Conservation (phyloP, 2,888 invertebrate species). For the Coronaproctus castanopsis region DNA sequence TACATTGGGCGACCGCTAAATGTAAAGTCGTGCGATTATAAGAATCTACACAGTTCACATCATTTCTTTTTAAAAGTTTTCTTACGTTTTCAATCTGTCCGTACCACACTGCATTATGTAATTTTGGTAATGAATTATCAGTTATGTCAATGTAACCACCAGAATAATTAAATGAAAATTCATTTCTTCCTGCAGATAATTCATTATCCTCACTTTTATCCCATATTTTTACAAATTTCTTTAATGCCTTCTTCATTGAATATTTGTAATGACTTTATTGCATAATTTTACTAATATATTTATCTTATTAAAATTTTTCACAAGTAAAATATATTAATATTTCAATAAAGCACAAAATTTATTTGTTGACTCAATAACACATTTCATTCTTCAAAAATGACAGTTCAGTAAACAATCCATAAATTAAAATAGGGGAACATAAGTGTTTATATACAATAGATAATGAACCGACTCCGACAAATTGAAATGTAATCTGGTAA, state of each 20-base stretch:
- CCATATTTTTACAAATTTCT: background rate
- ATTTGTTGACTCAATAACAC: too few relatives aligned
- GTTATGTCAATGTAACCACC: background rate
- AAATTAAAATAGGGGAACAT: too few relatives aligned
- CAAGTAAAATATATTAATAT: too few relatives aligned
- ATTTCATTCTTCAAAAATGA: too few relatives aligned
- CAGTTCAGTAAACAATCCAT: too few relatives aligned
- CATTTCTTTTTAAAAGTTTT: constrained; percentile 10
- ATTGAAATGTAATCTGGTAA: too few relatives aligned
- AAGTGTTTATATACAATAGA: too few relatives aligned
- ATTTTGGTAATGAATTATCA: background rate
- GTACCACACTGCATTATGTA: constrained; percentile 1
- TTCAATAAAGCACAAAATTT: too few relatives aligned
- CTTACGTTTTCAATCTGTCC: constrained; percentile 1
- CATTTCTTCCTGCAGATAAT: background rate
- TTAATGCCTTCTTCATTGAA: background rate
- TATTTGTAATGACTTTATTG: too few relatives aligned
- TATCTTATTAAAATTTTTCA: too few relatives aligned
- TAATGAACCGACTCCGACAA: too few relatives aligned
- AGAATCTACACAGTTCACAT: constrained; percentile 22
- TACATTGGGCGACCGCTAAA: constrained; percentile 24
- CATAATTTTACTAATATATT: too few relatives aligned
- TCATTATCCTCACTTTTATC: background rate
- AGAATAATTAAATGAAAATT: background rate
- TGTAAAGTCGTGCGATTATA: constrained; percentile 23